Evolutionary conservation across 2,888 invertebrate genomes (phyloP).

Genomic region (Autographa pulchrina): DNA sequence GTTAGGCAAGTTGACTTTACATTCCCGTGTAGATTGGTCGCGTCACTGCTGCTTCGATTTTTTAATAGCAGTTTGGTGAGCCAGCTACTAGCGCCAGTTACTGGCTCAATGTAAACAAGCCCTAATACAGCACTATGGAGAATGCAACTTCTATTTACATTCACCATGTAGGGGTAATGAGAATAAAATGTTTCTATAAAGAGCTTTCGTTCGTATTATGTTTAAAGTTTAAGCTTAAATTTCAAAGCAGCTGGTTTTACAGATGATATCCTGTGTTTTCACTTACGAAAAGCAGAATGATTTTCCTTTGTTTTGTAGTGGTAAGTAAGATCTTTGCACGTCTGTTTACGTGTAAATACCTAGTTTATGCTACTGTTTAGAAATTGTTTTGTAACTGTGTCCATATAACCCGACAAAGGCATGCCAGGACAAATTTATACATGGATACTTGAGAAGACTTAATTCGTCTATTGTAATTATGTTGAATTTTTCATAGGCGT

Average conservation of each 20-base stretch:
- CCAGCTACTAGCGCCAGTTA: background rate
- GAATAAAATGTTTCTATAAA: conserved; percentile 18
- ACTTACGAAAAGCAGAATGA: background rate
- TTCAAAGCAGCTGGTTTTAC: background rate
- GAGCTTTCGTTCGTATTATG: conserved; percentile 6
- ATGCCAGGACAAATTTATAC: too few relatives aligned
- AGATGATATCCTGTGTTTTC: conserved; percentile 3
- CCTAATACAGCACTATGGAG: conserved; percentile 16
- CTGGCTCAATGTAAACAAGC: background rate
- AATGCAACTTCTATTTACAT: conserved; percentile 28
- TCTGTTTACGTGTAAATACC: background rate
- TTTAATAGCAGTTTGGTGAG: background rate
- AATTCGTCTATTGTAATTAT: too few relatives aligned
- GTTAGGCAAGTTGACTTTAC: background rate
- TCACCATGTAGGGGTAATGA: conserved; percentile 22
- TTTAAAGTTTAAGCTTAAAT: conserved; percentile 11
- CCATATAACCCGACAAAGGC: too few relatives aligned
- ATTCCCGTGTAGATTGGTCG: background rate
- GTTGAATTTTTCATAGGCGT: too few relatives aligned
- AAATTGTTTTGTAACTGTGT: background rate
- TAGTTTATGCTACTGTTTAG: background rate
- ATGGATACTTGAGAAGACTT: too few relatives aligned
- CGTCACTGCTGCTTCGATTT: background rate
- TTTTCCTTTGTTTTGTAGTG: background rate
- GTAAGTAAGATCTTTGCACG: background rate